Conservation (phyloP, 2,113 vertebrate genomes). For the Platysternon megacephalum region DNA sequence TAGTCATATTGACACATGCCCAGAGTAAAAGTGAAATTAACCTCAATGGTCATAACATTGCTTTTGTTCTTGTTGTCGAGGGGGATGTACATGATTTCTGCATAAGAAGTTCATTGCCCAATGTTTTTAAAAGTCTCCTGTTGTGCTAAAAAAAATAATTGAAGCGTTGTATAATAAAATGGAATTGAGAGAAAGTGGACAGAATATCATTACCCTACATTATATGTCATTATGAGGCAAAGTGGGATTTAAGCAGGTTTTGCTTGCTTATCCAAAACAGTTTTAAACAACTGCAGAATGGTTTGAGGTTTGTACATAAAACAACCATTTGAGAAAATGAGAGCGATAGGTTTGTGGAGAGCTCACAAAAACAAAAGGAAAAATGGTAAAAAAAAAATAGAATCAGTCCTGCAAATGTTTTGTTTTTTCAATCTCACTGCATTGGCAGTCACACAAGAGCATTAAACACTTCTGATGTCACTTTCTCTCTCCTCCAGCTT, state of each 20-base stretch:
- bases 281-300: conserved; percentile 46
- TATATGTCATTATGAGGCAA: conserved; percentile 47
- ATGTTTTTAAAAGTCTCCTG: conserved; percentile 11
- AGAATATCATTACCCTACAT: conserved; percentile 43
- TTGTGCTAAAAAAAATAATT: conserved; percentile 25
- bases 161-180: conserved; percentile 43
- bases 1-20: conserved; percentile 17
- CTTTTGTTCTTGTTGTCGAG: conserved; percentile 38
- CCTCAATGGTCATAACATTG: conserved; percentile 23
- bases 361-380: background rate
- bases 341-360: background rate
- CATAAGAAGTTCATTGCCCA: conserved; percentile 24
- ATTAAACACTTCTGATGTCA: background rate
- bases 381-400: background rate
- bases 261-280: conserved; percentile 39
- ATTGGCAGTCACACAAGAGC: background rate
- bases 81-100: conserved; percentile 45
- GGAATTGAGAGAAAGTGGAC: conserved; percentile 48
- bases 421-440: background rate
- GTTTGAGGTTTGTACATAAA: conserved; percentile 45
- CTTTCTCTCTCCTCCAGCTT: background rate
- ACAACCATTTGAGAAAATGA: conserved; percentile 23
- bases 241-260: conserved; percentile 44
- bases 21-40: conserved; percentile 38
- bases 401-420: background rate